A percentile compares a stretch with the other conserved stretches of the same genome.
These are phyloP conservation scores for Parnassius apollo DNA, from an alignment of 2,888 invertebrate species.

Conservation along the genomic window DNA sequence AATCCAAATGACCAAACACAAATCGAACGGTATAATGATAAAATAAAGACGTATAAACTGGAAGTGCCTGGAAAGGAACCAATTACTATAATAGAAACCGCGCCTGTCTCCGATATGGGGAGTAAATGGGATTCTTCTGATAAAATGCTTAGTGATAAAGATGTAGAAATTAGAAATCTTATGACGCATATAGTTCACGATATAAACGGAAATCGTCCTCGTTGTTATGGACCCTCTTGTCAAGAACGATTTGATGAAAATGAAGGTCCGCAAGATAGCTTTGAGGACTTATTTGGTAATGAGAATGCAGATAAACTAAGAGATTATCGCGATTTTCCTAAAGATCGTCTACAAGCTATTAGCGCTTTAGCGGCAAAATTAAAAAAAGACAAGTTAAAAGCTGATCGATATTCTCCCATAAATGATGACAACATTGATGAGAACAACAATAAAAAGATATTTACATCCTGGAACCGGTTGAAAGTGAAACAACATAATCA, in stretches of 20 bases:
- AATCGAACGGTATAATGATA: constrained; percentile 59
- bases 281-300: constrained; percentile 81
- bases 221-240: constrained; percentile 74
- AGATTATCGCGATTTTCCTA: constrained; percentile 62
- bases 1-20: constrained; percentile 53
- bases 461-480: constrained; percentile 75
- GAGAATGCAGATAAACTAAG: constrained; percentile 82
- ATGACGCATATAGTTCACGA: constrained; percentile 72
- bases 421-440: constrained; percentile 45
- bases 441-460: constrained; percentile 56
- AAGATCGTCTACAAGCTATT: constrained; percentile 69
- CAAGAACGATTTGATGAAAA: constrained; percentile 58
- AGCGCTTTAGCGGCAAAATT: constrained; percentile 71
- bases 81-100: constrained; percentile 81
- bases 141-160: constrained; percentile 47
- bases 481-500: constrained; percentile 80
- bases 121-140: constrained; percentile 33
- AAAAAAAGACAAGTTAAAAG: constrained; percentile 67
- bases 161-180: constrained; percentile 62
- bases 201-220: constrained; percentile 53
- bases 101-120: constrained; percentile 41
- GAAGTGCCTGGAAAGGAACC: constrained; percentile 80
- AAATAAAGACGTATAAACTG: constrained; percentile 75
- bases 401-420: constrained; percentile 42
- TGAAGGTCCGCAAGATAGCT: constrained; percentile 75